A percentile compares a stretch with the other conserved stretches of the same genome.
phyloP scores from a whole-genome alignment of 2,888 invertebrate species.

The Oscheius sp. region DNA sequence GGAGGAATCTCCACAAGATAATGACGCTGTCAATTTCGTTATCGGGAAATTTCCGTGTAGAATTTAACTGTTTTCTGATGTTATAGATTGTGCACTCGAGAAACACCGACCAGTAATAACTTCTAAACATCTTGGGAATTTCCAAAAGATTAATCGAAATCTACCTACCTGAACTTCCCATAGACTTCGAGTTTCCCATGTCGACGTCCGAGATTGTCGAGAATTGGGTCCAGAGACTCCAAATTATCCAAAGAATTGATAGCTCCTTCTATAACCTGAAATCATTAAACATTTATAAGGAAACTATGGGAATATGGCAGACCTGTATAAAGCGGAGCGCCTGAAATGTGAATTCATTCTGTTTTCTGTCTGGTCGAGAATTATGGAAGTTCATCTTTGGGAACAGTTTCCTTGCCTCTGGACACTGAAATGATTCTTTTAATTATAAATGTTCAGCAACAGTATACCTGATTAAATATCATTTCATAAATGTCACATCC shows the following conservation, averaged over 20 bases:
- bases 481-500: slow-evolving; percentile 66
- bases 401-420: slow-evolving; percentile 60
- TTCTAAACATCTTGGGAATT: slow-evolving; percentile 43
- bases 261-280: slow-evolving; percentile 65
- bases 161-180: slow-evolving; percentile 51
- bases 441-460: not conserved
- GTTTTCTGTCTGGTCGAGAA: slow-evolving; percentile 59
- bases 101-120: slow-evolving; percentile 67
- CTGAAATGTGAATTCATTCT: slow-evolving; percentile 66
- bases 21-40: slow-evolving; percentile 61
- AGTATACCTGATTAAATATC: slow-evolving; percentile 69
- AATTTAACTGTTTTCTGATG: slow-evolving; percentile 52
- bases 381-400: slow-evolving; percentile 63
- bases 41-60: slow-evolving; percentile 44
- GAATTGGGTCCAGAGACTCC: slow-evolving; percentile 56
- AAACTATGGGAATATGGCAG: not conserved
- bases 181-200: slow-evolving; percentile 68
- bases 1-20: slow-evolving; percentile 62
- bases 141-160: not conserved
- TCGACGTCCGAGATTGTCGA: slow-evolving; percentile 66
- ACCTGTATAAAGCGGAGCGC: slow-evolving; percentile 69
- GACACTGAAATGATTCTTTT: slow-evolving; percentile 53
- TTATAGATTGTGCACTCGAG: slow-evolving; percentile 65
- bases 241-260: slow-evolving; percentile 59
- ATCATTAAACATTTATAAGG: not conserved